Evolutionary conservation across 2,888 invertebrate genomes (phyloP), one percentile per base, ranked within the genome.

Genomic region (Ametastegia equiseti): DNA sequence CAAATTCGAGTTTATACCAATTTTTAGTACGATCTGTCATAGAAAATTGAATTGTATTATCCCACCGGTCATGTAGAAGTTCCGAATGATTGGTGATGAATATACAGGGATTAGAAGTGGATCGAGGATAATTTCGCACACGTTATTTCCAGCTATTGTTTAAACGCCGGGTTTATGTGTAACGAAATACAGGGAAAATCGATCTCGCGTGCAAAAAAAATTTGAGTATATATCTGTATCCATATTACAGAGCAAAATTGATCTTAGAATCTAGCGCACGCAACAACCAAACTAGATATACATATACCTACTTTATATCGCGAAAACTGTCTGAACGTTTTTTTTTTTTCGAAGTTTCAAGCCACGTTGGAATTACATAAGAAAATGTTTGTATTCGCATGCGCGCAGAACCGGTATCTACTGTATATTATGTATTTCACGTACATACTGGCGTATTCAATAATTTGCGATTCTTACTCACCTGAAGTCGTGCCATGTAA

Each of bases 381-480:
- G 47, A 11, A n/a, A 47, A 71, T 36, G 36, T 39, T 67, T 67
- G 11, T 60, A 30, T 23, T 30, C 15, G 39, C 23, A 67, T 67
- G 39, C 39, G 39, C 23, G n/a, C 65, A 27, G 39, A 9, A 11
- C 39, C 11, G 36, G 23, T 39, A 67, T 39, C 67, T 67, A 39
- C 27, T 9, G n/a, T 30, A 36, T 30, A 47, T 71, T 45, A 45
- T 42, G 15, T 9, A 60, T 27, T 30, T 30, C 6, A 9, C n/a
- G n/a, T n/a, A n/a, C n/a, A n/a, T n/a, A n/a, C n/a, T n/a, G n/a
- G 13, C 11, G 42, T 11, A 42, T 42, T 71, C 47, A 36, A 71
- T 47, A 45, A 42, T 71, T 15, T 71, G 15, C 45, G 47, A 71
- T 71, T 71, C 27, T 13, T 47, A 42, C 71, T 71, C 71, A 71